Evolutionary conservation across 53 echinoderm and acorn worm species (phyloP).

Genomic region (Mesocentrotus franciscanus): DNA sequence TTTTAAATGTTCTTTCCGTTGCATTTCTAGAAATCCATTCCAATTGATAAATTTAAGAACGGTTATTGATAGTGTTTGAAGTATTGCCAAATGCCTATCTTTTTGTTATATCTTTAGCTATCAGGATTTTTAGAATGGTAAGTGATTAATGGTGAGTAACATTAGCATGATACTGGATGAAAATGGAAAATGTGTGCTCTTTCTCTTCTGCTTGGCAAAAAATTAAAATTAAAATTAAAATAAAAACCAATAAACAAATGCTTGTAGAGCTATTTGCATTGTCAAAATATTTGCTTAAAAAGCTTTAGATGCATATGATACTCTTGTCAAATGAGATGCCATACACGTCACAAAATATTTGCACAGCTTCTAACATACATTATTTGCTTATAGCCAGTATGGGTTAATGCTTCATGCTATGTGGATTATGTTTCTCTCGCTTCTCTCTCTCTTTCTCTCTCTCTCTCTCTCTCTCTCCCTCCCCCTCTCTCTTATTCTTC

Average conservation of each 20-base stretch:
- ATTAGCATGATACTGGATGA: conserved; percentile 7
- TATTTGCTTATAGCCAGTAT: not conserved
- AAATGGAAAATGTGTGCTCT: not conserved
- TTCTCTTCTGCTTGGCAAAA: not conserved
- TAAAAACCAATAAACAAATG: not conserved
- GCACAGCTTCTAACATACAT: too few relatives aligned
- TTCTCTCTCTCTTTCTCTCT: too few relatives aligned
- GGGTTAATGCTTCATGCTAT: not conserved
- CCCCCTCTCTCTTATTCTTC: too few relatives aligned
- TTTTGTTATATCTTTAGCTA: conserved; percentile 6
- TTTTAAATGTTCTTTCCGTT: too few relatives aligned
- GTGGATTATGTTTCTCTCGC: not conserved
- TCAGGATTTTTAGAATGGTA: not conserved
- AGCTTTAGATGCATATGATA: not conserved
- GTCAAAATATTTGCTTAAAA: not conserved
- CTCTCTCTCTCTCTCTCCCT: too few relatives aligned
- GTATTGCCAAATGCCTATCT: not conserved
- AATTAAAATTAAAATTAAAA: not conserved
- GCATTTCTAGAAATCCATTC: too few relatives aligned
- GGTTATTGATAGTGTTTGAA: not conserved
- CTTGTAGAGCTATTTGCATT: conserved; percentile 8
- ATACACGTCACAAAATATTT: not conserved
- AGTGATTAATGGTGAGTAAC: conserved; percentile 3
- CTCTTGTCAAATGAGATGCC: not conserved
- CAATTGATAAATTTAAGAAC: too few relatives aligned